Evolutionary conservation across 2,113 vertebrate genomes (phyloP).

Genomic region (Morone saxatilis): DNA sequence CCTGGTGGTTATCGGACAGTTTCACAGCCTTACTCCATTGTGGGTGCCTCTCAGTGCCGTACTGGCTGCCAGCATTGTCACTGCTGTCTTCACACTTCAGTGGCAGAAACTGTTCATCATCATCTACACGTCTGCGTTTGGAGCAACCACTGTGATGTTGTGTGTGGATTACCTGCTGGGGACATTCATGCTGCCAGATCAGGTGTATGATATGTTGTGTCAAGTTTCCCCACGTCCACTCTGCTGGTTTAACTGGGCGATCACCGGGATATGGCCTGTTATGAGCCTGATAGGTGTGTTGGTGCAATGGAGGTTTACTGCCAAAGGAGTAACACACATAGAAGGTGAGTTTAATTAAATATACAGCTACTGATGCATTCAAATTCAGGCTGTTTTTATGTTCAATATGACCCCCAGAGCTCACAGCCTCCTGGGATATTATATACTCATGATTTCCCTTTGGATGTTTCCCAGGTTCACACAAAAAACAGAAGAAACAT

Average conservation of each 20-base stretch:
- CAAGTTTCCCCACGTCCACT: slow-evolving; percentile 74
- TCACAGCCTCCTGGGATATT: not conserved
- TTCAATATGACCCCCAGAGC: not conserved
- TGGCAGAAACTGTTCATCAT: slow-evolving; percentile 89
- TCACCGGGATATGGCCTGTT: slow-evolving; percentile 85
- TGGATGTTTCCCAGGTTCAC: slow-evolving; percentile 48
- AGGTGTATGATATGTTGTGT: slow-evolving; percentile 82
- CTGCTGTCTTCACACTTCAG: slow-evolving; percentile 85
- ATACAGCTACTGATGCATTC: not conserved
- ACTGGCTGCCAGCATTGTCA: slow-evolving; percentile 82
- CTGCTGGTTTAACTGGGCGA: slow-evolving; percentile 91
- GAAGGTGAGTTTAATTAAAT: slow-evolving; percentile 78
- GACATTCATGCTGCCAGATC: slow-evolving; percentile 80
- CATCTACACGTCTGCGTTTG: slow-evolving; percentile 86
- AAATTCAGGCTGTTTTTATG: slow-evolving; percentile 13
- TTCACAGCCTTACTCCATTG: slow-evolving; percentile 82
- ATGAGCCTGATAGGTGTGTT: slow-evolving; percentile 84
- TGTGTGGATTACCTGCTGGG: slow-evolving; percentile 88
- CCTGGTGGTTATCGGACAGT: slow-evolving; percentile 84
- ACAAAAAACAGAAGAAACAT: slow-evolving; percentile 82
- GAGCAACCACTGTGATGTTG: slow-evolving; percentile 83
- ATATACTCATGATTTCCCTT: not conserved
- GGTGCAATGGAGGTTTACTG: slow-evolving; percentile 89
- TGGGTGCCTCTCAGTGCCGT: slow-evolving; percentile 85
- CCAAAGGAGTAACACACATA: slow-evolving; percentile 81